phyloP scores from a whole-genome alignment of 2,113 vertebrate species.

The Tinamus guttatus region DNA sequence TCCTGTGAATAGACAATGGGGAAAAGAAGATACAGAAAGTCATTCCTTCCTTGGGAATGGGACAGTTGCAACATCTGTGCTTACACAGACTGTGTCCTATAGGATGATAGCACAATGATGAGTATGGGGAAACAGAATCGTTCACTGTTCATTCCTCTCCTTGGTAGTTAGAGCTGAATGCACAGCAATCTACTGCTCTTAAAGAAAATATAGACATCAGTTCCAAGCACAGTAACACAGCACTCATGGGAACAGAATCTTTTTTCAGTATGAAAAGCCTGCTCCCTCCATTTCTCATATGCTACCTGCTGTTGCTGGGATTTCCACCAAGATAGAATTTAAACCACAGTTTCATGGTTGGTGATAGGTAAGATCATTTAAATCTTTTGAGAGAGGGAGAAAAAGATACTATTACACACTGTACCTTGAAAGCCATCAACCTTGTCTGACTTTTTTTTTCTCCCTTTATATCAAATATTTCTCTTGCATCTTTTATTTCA shows the following conservation, averaged over 20 bases:
- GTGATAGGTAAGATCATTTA: background rate
- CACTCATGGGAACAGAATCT: background rate
- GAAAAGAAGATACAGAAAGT: background rate
- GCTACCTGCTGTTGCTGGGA: background rate
- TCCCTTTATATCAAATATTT: background rate
- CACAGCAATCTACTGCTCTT: accelerated
- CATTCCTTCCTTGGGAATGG: background rate
- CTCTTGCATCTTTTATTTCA: background rate
- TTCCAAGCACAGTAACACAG: background rate
- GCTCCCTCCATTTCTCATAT: background rate
- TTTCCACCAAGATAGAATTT: background rate
- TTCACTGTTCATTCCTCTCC: background rate
- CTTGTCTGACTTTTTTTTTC: background rate
- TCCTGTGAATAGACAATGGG: background rate
- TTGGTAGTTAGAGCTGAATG: background rate
- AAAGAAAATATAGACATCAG: background rate
- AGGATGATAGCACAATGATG: background rate
- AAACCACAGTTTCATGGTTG: background rate
- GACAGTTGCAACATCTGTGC: background rate
- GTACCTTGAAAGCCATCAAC: background rate
- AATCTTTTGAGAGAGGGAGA: background rate
- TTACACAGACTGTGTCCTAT: background rate
- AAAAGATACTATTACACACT: background rate
- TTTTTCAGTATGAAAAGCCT: background rate
- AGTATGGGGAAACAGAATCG: background rate